Evolutionary conservation across 2,797 vertebrate genomes (phyloP), one percentile per base, ranked within the genome.

Genomic region (Crocidura indochinensis): DNA sequence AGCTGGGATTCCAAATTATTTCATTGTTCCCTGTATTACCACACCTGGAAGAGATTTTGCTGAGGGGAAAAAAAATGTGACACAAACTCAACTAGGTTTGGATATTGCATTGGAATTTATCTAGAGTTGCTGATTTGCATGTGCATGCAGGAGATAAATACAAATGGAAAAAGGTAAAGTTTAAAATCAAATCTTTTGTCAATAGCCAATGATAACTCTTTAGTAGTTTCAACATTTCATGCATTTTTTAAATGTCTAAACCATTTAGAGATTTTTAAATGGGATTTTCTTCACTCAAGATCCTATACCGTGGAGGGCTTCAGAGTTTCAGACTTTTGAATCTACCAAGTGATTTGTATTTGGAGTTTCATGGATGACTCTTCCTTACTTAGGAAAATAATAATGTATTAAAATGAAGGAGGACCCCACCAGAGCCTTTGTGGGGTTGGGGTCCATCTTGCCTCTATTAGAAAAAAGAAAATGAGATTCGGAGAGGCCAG

Each of bases 21-120:
- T 90, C 93, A 94, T 95, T 96, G 95, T 96, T 94, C 80, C 76
- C 27, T 77, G 10, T 27, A 88, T 84, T 94, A 87, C 82, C 88
- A 78, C 86, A 86, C 47, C 67, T 60, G 91, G 78, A 88, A 88
- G 94, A 84, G 80, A 60, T 80, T 92, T 88, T 91, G 80, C 88
- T 44, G 77, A 93, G 80, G 91, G 27, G 65, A 94, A 94, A 76
- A 92, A 69, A 95, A 94, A 77, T 62, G 80, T 86, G 74, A 22
- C 91, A 68, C 75, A 31, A 10, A 87, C 76, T 84, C 53, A 94
- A 91, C 69, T 72, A 65, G 75, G 85, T 31, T 92, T 83, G 87
- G 31, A 84, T 91, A 84, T 92, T 84, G 22, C 26, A 31, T 27
- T 74, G 53, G 17, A 46, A 53, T 92, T 88, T 89, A 85, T 95